phyloP scores from a whole-genome alignment of 2,888 invertebrate genomes.

The Drosophila trichaetosa region DNA sequence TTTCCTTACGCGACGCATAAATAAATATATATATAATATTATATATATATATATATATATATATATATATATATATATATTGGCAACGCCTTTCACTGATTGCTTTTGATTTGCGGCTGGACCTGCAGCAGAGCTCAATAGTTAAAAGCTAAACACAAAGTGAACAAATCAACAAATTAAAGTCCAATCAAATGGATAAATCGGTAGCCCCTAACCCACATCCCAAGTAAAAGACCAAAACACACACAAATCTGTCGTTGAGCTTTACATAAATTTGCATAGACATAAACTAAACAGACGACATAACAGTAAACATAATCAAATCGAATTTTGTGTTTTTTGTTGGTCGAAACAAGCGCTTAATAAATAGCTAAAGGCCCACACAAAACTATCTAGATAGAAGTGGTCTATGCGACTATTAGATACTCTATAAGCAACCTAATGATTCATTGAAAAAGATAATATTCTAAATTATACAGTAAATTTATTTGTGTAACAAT shows the following conservation, averaged over 20 bases:
- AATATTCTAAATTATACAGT: background rate
- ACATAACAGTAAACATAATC: constrained; percentile 75
- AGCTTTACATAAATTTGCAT: constrained; percentile 76
- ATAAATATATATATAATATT: background rate
- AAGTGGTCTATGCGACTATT: background rate
- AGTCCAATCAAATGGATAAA: constrained; percentile 63
- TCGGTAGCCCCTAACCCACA: constrained; percentile 61
- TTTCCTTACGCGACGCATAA: constrained; percentile 42
- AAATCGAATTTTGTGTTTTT: constrained; percentile 47
- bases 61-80: constrained; percentile 9
- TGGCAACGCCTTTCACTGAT: constrained; percentile 73
- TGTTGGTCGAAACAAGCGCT: constrained; percentile 58
- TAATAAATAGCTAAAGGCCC: constrained; percentile 60
- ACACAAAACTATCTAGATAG: background rate
- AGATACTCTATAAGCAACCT: constrained; percentile 17
- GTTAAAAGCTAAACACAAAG: constrained; percentile 15
- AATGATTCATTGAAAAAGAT: fast-evolving
- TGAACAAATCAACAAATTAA: constrained; percentile 58
- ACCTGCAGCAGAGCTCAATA: constrained; percentile 15
- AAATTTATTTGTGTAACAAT: background rate
- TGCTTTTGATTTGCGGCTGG: constrained; percentile 18
- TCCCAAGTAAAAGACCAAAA: constrained; percentile 12
- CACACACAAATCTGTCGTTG: constrained; percentile 38
- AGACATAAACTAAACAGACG: constrained; percentile 55
- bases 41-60: background rate